phyloP scores from a whole-genome alignment of 2,113 vertebrate genomes.

The Protobothrops mucrosquamatus region DNA sequence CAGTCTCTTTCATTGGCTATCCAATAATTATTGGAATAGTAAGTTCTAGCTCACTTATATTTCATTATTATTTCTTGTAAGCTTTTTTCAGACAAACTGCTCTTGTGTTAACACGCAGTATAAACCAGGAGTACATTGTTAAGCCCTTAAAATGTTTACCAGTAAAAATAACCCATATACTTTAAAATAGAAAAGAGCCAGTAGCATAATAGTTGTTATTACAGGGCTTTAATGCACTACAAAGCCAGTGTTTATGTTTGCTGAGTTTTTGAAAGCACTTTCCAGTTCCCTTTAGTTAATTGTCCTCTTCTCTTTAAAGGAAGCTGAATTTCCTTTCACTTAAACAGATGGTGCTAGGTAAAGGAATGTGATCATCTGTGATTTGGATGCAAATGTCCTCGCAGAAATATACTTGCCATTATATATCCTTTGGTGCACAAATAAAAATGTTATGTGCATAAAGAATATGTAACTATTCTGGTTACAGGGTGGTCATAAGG shows the following conservation, averaged over 20 bases:
- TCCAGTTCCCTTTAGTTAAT: neutral
- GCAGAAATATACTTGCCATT: conserved; percentile 30
- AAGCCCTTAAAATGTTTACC: neutral
- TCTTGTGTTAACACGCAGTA: neutral
- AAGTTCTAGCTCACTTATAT: neutral
- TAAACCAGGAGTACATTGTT: neutral
- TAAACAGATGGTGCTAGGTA: neutral
- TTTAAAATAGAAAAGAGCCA: neutral
- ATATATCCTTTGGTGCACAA: neutral
- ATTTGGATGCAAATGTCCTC: conserved; percentile 3
- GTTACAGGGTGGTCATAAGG: conserved; percentile 41
- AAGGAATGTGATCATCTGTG: conserved; percentile 2
- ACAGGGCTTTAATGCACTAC: neutral
- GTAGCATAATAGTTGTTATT: neutral
- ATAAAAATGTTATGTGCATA: neutral
- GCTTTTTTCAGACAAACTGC: neutral
- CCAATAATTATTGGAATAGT: neutral
- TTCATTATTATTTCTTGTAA: neutral
- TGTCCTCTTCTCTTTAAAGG: neutral
- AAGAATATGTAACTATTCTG: neutral
- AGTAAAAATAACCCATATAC: neutral
- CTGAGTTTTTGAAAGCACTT: neutral
- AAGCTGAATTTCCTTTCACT: neutral
- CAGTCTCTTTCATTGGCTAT: neutral
- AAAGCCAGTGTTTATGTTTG: neutral